Percentiles rank a stretch among this genome's conserved stretches.
Conservation (phyloP, 2,797 vertebrate genomes). For the Gymnoscopelus braueri region DNA sequence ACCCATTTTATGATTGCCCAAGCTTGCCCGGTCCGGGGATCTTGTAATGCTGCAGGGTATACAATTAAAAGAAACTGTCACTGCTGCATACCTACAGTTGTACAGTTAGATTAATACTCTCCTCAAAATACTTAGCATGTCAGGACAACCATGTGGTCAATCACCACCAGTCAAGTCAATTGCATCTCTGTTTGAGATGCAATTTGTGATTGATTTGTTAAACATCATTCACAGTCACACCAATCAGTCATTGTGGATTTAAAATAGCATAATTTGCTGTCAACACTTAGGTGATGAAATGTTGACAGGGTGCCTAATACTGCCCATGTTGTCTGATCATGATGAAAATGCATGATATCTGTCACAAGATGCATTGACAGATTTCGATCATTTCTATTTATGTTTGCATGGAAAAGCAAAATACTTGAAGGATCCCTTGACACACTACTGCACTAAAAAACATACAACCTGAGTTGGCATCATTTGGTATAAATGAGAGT, state of each 20-base stretch:
- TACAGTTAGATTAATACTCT: no score
- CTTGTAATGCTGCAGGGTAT: constrained; percentile 15
- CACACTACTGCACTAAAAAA: background rate
- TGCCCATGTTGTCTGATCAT: no score
- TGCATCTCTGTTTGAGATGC: background rate
- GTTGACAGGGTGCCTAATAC: background rate
- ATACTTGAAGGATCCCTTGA: constrained; percentile 9
- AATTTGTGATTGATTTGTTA: background rate
- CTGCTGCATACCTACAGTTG: background rate
- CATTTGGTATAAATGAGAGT: constrained; percentile 6
- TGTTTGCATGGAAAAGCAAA: constrained; percentile 21
- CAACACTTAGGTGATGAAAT: background rate
- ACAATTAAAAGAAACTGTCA: background rate
- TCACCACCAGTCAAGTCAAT: constrained; percentile 18
- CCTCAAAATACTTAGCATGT: constrained; percentile 29
- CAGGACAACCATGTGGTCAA: constrained; percentile 9
- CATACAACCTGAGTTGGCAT: constrained; percentile 10
- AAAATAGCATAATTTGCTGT: background rate
- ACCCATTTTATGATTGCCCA: background rate
- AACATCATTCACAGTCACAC: background rate
- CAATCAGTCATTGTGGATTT: background rate
- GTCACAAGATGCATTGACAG: background rate
- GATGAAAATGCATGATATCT: background rate
- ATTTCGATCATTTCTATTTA: constrained; percentile 11
- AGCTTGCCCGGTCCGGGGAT: constrained; percentile 48